These are phyloP conservation scores for Salvelinus fontinalis DNA, from an alignment of 2,113 vertebrate genomes.

Conservation along the genomic window DNA sequence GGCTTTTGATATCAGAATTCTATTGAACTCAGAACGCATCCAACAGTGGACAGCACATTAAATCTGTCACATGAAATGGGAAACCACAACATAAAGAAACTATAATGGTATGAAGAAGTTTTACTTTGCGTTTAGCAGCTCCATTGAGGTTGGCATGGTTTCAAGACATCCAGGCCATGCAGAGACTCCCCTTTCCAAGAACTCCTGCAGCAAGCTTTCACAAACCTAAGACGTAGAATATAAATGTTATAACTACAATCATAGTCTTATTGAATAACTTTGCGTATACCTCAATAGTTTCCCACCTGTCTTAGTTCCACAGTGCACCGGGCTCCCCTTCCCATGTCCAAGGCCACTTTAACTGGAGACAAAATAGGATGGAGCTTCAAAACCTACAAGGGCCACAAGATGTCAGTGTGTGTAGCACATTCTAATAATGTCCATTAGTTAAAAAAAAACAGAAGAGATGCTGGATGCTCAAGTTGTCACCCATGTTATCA, in stretches of 20 bases:
- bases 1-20: no score
- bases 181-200: conserved; percentile 82
- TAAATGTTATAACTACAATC: neutral
- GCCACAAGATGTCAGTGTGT: neutral
- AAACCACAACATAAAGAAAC: neutral
- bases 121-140: conserved; percentile 87
- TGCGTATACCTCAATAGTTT: neutral
- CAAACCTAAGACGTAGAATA: conserved; percentile 79
- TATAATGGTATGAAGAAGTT: neutral
- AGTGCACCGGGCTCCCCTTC: conserved; percentile 75
- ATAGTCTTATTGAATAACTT: neutral
- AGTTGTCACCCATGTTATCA: neutral
- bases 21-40: no score
- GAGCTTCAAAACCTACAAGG: conserved; percentile 87
- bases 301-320: conserved; percentile 86
- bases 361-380: conserved; percentile 89
- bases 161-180: conserved; percentile 93
- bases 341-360: conserved; percentile 88
- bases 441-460: neutral
- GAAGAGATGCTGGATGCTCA: neutral
- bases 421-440: neutral
- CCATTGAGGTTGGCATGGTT: conserved; percentile 75
- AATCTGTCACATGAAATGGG: neutral
- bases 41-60: no score
- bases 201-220: conserved; percentile 85